These are phyloP conservation scores for Calliphora vomitoria DNA, from an alignment of 2,888 invertebrate genomes.

Conservation along the genomic window DNA sequence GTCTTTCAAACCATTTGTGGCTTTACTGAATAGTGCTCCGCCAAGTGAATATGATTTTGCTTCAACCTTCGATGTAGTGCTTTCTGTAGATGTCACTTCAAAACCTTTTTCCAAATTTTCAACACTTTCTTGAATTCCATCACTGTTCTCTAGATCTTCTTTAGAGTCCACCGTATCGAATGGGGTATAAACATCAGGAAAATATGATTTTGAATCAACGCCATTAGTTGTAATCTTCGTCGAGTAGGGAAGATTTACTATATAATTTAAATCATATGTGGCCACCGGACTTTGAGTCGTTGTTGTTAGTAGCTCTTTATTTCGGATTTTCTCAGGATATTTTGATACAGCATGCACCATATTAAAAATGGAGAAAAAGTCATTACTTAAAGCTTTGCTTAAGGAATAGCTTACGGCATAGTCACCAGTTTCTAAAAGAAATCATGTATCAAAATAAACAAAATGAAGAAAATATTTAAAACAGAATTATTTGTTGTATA, in stretches of 20 bases:
- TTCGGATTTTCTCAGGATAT: slow-evolving; percentile 35
- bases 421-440: neutral
- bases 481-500: neutral
- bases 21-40: too few relatives aligned
- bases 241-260: neutral
- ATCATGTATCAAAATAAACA: neutral
- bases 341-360: slow-evolving; percentile 40
- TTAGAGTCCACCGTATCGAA: too few relatives aligned
- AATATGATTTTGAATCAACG: neutral
- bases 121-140: too few relatives aligned
- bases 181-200: neutral
- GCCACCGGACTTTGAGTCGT: slow-evolving; percentile 4
- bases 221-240: neutral
- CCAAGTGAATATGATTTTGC: neutral
- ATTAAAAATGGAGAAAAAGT: slow-evolving; percentile 58
- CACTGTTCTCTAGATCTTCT: too few relatives aligned
- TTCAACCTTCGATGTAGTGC: neutral
- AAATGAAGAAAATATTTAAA: neutral
- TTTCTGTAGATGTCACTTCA: too few relatives aligned
- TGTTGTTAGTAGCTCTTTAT: slow-evolving; percentile 12
- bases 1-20: too few relatives aligned
- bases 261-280: slow-evolving; percentile 13
- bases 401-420: slow-evolving; percentile 29
- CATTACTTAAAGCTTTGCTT: slow-evolving; percentile 15
- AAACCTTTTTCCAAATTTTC: too few relatives aligned